phyloP scores from a whole-genome alignment of 2,113 vertebrate species.

The Psittacara wagleri region DNA sequence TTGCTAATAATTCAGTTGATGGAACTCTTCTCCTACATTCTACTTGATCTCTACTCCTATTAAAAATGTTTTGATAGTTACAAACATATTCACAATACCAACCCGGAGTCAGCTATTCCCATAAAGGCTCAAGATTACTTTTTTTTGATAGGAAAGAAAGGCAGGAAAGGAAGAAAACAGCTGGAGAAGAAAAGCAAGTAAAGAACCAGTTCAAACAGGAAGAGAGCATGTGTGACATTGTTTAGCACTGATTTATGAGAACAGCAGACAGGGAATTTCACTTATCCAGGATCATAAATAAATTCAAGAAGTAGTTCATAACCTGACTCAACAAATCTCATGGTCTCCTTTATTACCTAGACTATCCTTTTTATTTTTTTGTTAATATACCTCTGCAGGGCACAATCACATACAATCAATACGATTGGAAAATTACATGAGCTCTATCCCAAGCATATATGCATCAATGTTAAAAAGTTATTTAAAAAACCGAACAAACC shows the following conservation, averaged over 20 bases:
- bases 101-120: conserved; percentile 6
- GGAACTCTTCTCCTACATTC: conserved; percentile 8
- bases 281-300: conserved; percentile 35
- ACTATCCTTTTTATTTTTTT: conserved; percentile 66
- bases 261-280: conserved; percentile 37
- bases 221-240: not conserved
- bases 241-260: conserved; percentile 16
- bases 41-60: not conserved
- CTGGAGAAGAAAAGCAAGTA: not conserved
- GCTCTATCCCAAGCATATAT: conserved; percentile 85
- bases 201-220: not conserved
- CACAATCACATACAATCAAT: conserved; percentile 88
- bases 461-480: conserved; percentile 83
- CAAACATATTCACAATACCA: conserved; percentile 6
- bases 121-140: not conserved
- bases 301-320: conserved; percentile 54
- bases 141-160: not conserved
- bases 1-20: conserved; percentile 1
- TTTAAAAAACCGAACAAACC: conserved; percentile 58
- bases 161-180: not conserved
- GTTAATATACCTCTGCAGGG: conserved; percentile 85
- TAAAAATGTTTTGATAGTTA: not conserved
- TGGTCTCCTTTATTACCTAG: conserved; percentile 73
- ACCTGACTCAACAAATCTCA: conserved; percentile 69
- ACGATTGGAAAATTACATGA: conserved; percentile 85